These are phyloP conservation scores for Drosophila miranda DNA, from an alignment of 1,140 invertebrate species.

Conservation along the genomic window DNA sequence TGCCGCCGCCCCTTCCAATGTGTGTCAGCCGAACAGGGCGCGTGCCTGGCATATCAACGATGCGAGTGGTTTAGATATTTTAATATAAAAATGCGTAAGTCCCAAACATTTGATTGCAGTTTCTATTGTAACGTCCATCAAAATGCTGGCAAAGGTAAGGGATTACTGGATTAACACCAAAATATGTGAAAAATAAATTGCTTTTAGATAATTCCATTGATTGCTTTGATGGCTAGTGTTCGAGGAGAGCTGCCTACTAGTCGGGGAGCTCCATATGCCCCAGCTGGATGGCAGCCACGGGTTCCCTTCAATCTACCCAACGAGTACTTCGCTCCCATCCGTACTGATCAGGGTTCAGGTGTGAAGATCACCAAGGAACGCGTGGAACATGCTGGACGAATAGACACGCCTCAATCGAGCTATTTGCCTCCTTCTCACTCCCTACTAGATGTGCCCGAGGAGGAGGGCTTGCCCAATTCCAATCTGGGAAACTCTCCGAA, in stretches of 20 bases:
- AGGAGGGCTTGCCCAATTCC: conserved; percentile 1
- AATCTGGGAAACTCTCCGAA: neutral
- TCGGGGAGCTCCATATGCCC: conserved; percentile 57
- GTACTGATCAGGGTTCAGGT: neutral
- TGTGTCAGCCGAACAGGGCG: conserved; percentile 43
- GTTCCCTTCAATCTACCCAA: conserved; percentile 64
- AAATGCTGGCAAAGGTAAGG: conserved; percentile 62
- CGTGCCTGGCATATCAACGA: conserved; percentile 50
- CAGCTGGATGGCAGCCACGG: conserved; percentile 68
- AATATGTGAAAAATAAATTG: neutral
- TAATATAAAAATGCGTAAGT: conserved; percentile 62
- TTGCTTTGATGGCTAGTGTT: neutral
- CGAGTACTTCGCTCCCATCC: conserved; percentile 26
- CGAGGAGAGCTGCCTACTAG: conserved; percentile 5
- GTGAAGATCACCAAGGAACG: conserved; percentile 65
- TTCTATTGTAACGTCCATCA: conserved; percentile 30
- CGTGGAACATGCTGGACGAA: conserved; percentile 51
- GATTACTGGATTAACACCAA: neutral
- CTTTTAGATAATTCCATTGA: conserved; percentile 20
- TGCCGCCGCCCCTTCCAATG: conserved; percentile 33
- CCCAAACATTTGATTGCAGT: conserved; percentile 46
- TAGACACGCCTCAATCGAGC: conserved; percentile 11
- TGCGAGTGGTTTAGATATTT: conserved; percentile 15
- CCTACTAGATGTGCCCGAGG: conserved; percentile 14
- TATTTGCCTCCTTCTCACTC: conserved; percentile 27